Conservation (phyloP, 2,888 invertebrate genomes). For the Protodeltote pygarga region DNA sequence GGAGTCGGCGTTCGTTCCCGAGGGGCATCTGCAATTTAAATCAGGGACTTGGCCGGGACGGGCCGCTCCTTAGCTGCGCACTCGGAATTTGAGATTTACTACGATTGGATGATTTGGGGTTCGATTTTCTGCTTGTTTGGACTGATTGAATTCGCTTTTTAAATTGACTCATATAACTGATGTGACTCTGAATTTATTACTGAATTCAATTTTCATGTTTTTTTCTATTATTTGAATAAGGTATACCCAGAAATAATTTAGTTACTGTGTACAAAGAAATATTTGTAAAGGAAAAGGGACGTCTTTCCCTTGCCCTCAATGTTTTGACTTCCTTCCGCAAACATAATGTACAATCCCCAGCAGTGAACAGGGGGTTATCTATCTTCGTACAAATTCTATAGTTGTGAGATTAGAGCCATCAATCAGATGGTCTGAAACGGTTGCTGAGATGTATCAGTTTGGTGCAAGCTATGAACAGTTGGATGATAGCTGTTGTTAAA, state of each 20-base stretch:
- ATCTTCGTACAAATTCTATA: conserved; percentile 68
- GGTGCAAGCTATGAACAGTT: conserved; percentile 53
- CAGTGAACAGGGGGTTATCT: conserved; percentile 60
- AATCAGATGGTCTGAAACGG: conserved; percentile 71
- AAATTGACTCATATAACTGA: conserved; percentile 70
- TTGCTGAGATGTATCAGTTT: conserved; percentile 59
- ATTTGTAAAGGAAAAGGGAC: background rate
- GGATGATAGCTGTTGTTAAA: background rate
- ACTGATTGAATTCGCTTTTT: conserved; percentile 80
- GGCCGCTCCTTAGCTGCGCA: conserved; percentile 82
- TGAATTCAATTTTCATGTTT: conserved; percentile 23
- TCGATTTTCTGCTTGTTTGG: conserved; percentile 85
- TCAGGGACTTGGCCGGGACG: conserved; percentile 83
- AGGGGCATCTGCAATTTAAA: conserved; percentile 86
- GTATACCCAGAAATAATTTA: conserved; percentile 9
- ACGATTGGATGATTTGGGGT: conserved; percentile 84
- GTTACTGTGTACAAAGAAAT: conserved; percentile 6
- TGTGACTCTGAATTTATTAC: conserved; percentile 46
- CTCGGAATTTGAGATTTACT: conserved; percentile 84
- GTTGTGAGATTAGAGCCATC: conserved; percentile 76
- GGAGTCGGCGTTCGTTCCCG: conserved; percentile 82
- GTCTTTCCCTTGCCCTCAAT: conserved; percentile 15
- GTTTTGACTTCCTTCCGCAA: conserved; percentile 37
- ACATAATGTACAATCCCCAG: conserved; percentile 49
- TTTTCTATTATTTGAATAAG: conserved; percentile 1